phyloP scores from a whole-genome alignment of 1,140 invertebrate genomes.

The Drosophila pallidifrons region DNA sequence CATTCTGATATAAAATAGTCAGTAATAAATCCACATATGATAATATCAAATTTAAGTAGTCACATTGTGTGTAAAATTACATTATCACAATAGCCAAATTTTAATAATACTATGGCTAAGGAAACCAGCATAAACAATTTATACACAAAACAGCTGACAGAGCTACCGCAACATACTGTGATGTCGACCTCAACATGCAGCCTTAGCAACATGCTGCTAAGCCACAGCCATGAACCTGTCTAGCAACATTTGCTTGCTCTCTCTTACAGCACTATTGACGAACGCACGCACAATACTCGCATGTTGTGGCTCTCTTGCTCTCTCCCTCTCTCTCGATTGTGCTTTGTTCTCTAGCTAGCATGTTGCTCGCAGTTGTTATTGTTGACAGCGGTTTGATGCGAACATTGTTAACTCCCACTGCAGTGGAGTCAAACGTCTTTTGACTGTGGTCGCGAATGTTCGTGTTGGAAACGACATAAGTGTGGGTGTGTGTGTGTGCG shows the following conservation, averaged over 20 bases:
- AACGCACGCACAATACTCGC: not conserved
- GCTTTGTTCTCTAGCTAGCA: not conserved
- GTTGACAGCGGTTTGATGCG: conserved; percentile 16
- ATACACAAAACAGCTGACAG: not conserved
- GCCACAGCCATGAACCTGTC: not conserved
- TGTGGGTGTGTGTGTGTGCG: not conserved
- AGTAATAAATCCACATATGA: too few species aligned
- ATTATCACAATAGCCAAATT: too few species aligned
- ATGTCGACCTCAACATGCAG: not conserved
- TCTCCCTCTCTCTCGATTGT: not conserved
- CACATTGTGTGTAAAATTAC: too few species aligned
- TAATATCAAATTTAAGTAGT: too few species aligned
- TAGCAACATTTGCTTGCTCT: not conserved
- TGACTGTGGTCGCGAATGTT: not conserved
- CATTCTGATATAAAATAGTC: too few species aligned
- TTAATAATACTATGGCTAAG: too few species aligned
- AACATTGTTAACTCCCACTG: conserved; percentile 5
- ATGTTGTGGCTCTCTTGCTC: not conserved
- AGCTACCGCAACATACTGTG: not conserved
- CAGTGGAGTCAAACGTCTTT: conserved; percentile 4
- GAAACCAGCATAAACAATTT: not conserved
- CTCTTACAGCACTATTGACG: not conserved
- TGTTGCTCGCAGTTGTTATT: conserved; percentile 1
- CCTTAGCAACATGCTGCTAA: conserved; percentile 5
- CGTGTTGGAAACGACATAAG: not conserved